These are phyloP conservation scores for Phanerotoma sp. DNA, from an alignment of 2,888 invertebrate genomes.

Conservation along the genomic window DNA sequence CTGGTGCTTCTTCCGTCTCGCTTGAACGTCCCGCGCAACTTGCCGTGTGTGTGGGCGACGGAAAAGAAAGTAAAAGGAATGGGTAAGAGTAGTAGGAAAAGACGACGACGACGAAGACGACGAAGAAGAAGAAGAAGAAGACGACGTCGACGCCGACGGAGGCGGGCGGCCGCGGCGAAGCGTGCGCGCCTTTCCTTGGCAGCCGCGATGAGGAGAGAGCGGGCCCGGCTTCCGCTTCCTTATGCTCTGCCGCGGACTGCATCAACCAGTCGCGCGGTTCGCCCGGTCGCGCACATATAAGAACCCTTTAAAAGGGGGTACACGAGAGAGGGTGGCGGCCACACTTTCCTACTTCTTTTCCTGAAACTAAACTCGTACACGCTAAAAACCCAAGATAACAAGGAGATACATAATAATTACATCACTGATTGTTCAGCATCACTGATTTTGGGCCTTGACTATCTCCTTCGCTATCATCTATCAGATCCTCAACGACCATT, in stretches of 20 bases:
- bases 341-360: neutral
- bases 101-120: constrained; percentile 16
- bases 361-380: neutral
- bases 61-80: constrained; percentile 23
- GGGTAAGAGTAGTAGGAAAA: constrained; percentile 9
- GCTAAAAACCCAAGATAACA: no score
- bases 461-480: no score
- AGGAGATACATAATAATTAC: no score
- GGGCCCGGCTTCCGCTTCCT: constrained; percentile 57
- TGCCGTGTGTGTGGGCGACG: constrained; percentile 9
- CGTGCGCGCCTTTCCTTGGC: constrained; percentile 56
- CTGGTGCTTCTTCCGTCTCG: constrained; percentile 31
- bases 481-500: no score
- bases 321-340: neutral
- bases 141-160: constrained; percentile 42
- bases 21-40: constrained; percentile 19
- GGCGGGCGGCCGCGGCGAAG: constrained; percentile 53
- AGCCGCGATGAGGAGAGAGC: constrained; percentile 37
- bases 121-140: constrained; percentile 39
- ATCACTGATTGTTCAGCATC: no score
- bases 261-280: constrained; percentile 57
- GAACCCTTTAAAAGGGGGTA: constrained; percentile 33
- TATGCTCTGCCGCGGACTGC: constrained; percentile 57
- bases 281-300: constrained; percentile 55
- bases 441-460: no score